Base-by-base conservation (phyloP, 2,113 vertebrate genomes). In the Papio anubis region DNA sequence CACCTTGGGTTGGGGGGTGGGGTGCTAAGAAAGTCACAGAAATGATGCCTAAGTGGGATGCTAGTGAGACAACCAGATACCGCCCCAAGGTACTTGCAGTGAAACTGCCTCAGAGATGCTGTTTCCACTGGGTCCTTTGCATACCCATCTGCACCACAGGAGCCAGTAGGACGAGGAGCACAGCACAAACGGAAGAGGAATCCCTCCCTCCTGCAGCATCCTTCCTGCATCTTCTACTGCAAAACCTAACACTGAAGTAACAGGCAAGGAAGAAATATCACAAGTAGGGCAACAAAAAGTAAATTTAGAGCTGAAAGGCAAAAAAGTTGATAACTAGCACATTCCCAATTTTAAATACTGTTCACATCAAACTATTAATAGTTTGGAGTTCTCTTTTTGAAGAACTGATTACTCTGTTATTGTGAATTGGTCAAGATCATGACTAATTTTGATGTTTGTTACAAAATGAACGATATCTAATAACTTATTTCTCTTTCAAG, bases 401-500 rank as follows among this genome's bases (percentile, higher is more conserved):
- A 27, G 40, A 94, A 72, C 1, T 35, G 13, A 48, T 73, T 68
- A 45, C 23, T 70, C 13, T 83, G 30, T 72, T 38, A 48, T 5
- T 50, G 17, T 35, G 30, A 50, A 35, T 52, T 79, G 30, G 27
- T 32, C 43, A 27, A 78, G 30, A 78, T 86, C 10, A 27, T 75
- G 16, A 79, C 25, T 86, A 32, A 38, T 38, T 89, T 55, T 89
- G 20, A 50, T 45, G 5, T 50, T 86, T 75, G 12, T 70, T 85
- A 57, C 6, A 70, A 83, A 88, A n/a, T 72, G 16, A 93, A 72
- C 23, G 55, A 4, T 94, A 38, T 50, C 38, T 93, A 85, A 11
- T 8, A 64, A 92, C 13, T 61, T 76, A 14, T 9, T 88, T 96
- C 30, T 88, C 57, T 93, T 82, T 84, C 50, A 90, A 90, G 3